Conservation (phyloP, 2,113 vertebrate genomes). For the Vombatus ursinus region DNA sequence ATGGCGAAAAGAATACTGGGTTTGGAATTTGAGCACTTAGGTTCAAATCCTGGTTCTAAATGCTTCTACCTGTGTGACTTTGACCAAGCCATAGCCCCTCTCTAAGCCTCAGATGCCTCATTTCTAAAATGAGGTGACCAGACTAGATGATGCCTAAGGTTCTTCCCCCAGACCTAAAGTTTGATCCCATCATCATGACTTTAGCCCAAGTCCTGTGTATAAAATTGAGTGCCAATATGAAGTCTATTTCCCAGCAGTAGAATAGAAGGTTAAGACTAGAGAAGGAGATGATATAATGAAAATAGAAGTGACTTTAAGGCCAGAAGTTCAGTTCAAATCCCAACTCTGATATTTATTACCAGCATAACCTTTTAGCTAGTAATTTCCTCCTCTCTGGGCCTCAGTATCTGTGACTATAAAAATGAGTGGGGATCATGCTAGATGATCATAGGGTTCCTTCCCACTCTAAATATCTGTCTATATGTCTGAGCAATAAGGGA, state of each 20-base stretch:
- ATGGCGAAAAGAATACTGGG: neutral
- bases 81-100: neutral
- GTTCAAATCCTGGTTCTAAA: neutral
- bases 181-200: constrained; percentile 20
- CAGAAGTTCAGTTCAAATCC: neutral
- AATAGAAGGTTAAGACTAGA: neutral
- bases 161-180: neutral
- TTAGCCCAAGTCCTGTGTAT: neutral
- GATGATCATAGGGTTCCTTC: neutral
- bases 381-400: neutral
- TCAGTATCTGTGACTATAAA: neutral
- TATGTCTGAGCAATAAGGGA: neutral
- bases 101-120: neutral
- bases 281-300: neutral
- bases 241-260: neutral
- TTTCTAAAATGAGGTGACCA: neutral
- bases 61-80: neutral
- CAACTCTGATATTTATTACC: neutral
- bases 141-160: neutral
- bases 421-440: neutral
- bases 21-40: neutral
- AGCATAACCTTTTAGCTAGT: neutral
- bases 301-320: neutral
- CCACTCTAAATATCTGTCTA: neutral
- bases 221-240: neutral